Conservation (phyloP, 2,888 invertebrate genomes). For the Drosophila anomalata region DNA sequence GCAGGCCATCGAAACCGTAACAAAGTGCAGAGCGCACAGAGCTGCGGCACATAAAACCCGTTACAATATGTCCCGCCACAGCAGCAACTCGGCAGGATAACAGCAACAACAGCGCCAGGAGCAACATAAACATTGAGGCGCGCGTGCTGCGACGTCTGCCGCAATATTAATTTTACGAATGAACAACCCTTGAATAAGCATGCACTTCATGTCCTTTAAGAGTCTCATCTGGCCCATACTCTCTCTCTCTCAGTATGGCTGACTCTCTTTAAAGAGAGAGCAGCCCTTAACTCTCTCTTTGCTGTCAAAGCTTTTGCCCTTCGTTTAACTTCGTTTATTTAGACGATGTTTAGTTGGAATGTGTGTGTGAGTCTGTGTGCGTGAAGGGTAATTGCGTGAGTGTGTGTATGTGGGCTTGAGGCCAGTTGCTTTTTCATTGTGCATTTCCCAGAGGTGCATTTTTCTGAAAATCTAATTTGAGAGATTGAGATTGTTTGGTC, state of each 20-base stretch:
- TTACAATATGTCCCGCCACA: constrained; percentile 64
- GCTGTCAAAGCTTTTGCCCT: constrained; percentile 33
- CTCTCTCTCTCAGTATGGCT: not conserved
- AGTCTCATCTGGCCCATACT: constrained; percentile 44
- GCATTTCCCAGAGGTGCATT: constrained; percentile 83
- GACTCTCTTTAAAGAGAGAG: constrained; percentile 10
- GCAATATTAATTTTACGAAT: constrained; percentile 80
- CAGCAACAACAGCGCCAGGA: constrained; percentile 41
- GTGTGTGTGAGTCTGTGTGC: constrained; percentile 21
- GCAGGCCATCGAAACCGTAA: constrained; percentile 43
- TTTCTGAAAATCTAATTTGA: constrained; percentile 83
- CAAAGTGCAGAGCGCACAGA: constrained; percentile 46
- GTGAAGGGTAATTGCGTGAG: constrained; percentile 10
- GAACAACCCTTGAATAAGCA: constrained; percentile 80
- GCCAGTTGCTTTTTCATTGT: constrained; percentile 76
- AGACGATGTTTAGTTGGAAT: constrained; percentile 11
- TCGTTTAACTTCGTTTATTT: constrained; percentile 33
- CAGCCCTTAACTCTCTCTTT: constrained; percentile 13
- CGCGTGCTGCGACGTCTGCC: constrained; percentile 67
- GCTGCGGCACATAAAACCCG: constrained; percentile 60
- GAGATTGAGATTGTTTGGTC: constrained; percentile 81
- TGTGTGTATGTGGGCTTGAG: constrained; percentile 34
- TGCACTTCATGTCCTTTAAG: constrained; percentile 74
- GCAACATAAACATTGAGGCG: constrained; percentile 70
- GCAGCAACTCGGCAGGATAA: constrained; percentile 29